Conservation (phyloP, 2,113 vertebrate genomes). For the Narcine bancroftii region DNA sequence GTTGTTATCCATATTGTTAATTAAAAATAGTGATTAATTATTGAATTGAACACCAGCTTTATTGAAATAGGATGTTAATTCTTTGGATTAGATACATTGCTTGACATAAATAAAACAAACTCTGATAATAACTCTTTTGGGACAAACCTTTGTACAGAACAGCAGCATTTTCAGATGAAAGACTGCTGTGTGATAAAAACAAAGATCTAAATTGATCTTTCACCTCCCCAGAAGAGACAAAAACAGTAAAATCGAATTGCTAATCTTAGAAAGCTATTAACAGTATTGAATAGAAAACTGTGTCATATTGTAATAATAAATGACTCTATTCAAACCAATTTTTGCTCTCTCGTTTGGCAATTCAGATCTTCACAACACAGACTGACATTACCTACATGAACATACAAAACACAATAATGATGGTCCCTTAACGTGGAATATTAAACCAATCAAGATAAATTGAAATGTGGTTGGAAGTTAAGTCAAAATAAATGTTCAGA, state of each 20-base stretch:
- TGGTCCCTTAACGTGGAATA: not conserved
- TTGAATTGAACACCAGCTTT: not conserved
- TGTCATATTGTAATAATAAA: not conserved
- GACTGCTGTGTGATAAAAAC: too few species aligned
- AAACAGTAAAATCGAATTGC: not conserved
- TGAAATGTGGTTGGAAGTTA: not conserved
- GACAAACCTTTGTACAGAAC: not conserved
- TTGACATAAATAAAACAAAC: not conserved
- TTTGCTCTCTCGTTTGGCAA: not conserved
- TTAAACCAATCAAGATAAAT: not conserved
- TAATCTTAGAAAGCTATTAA: not conserved
- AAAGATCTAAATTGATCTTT: not conserved
- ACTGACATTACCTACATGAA: not conserved
- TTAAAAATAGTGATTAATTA: constrained; percentile 28
- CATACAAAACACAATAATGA: not conserved
- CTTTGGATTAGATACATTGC: not conserved
- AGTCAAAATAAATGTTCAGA: not conserved
- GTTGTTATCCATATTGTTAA: constrained; percentile 10
- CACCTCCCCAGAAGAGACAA: not conserved
- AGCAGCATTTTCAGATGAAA: not conserved
- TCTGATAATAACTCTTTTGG: not conserved
- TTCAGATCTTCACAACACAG: not conserved
- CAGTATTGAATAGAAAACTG: not conserved
- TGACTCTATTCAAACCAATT: not conserved
- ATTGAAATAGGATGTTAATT: constrained; percentile 24